These are phyloP conservation scores for Gymnothorax javanicus DNA, from an alignment of 2,797 vertebrate species.

Conservation along the genomic window DNA sequence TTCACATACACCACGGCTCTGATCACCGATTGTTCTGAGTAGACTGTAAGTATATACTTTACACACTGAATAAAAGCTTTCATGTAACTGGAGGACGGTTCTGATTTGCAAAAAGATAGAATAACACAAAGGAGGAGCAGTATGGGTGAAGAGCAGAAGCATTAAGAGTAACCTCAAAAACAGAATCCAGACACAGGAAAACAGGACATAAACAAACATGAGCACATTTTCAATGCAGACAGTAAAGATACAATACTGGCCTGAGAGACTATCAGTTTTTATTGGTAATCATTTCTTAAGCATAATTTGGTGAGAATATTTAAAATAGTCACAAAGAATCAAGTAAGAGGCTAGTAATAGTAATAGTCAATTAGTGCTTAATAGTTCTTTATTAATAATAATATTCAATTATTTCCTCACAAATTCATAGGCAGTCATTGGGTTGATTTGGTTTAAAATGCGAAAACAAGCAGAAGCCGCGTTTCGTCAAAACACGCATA, in stretches of 20 bases:
- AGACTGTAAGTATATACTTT: background rate
- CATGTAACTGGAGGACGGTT: background rate
- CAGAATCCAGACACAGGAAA: background rate
- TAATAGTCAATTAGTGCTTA: too few species aligned
- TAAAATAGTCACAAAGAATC: too few species aligned
- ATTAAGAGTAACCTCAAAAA: background rate
- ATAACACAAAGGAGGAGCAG: background rate
- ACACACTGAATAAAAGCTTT: background rate
- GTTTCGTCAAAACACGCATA: too few species aligned
- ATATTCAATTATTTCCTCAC: too few species aligned
- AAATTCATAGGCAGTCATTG: too few species aligned
- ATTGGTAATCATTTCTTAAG: too few species aligned
- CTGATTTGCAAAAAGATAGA: background rate
- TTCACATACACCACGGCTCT: background rate
- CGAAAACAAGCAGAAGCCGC: too few species aligned
- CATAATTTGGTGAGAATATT: too few species aligned
- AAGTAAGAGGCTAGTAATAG: too few species aligned
- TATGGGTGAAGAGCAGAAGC: background rate
- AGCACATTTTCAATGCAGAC: background rate
- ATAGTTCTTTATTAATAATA: too few species aligned
- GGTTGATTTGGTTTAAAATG: too few species aligned
- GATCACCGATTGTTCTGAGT: background rate
- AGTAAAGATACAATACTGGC: background rate
- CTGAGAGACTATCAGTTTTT: background rate
- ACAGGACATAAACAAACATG: background rate